phyloP scores from a whole-genome alignment of 2,113 vertebrate species.

The Percina caprodes region DNA sequence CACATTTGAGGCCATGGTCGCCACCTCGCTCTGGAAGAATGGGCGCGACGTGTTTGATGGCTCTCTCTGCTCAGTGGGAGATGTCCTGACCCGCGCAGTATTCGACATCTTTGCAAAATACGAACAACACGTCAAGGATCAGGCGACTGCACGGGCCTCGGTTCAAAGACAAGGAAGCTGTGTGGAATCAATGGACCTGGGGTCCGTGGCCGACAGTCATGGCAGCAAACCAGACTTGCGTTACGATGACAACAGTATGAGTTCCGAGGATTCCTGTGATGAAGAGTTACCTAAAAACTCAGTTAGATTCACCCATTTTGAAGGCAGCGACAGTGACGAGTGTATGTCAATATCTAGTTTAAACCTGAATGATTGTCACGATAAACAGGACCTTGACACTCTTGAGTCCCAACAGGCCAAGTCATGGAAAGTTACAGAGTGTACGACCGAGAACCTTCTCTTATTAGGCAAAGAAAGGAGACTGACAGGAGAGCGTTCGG shows the following conservation, averaged over 20 bases:
- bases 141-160: too few species aligned
- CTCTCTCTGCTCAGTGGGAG: too few species aligned
- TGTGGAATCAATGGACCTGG: background rate
- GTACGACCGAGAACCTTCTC: background rate
- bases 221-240: too few species aligned
- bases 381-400: too few species aligned
- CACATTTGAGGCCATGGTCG: background rate
- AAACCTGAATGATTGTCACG: too few species aligned
- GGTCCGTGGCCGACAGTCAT: too few species aligned
- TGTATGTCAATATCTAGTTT: background rate
- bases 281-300: background rate
- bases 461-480: background rate
- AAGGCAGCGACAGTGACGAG: background rate
- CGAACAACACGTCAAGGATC: too few species aligned
- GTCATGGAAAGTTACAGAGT: background rate
- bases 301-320: too few species aligned
- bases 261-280: background rate
- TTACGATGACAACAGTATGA: background rate
- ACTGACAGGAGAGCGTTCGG: rapidly evolving
- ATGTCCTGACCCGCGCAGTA: too few species aligned
- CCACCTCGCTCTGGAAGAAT: background rate
- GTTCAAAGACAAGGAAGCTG: too few species aligned
- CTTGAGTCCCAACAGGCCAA: background rate
- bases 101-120: background rate
- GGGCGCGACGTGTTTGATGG: background rate